Base-by-base conservation (phyloP, 2,888 invertebrate species). In the Hypomecis punctinalis region DNA sequence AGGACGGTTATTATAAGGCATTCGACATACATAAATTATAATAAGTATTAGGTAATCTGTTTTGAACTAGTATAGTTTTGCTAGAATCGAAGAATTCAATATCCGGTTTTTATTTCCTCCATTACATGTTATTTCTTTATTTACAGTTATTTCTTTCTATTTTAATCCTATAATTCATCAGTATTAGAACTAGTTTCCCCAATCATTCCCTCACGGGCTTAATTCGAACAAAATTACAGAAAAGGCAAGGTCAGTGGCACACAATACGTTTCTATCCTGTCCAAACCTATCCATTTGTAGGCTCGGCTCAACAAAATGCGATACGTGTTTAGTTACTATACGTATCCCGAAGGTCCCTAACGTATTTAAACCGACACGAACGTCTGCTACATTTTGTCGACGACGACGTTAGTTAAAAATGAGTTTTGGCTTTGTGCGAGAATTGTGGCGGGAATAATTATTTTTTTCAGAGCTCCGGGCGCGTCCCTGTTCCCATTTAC, bases 401-500 rank as follows among this genome's bases (percentile, higher is more conserved):
- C 72, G 74, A 70, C 69, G 68, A 79, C 77, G 76, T 79, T 78
- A 76, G 78, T 78, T 79, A 78, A 83, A 83, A 81, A 80, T 81
- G 79, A 76, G 76, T 82, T 83, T 80, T 76, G 78, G 78, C 82
- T 82, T 82, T 82, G 81, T 80, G 78, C 76, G 77, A 74, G 78
- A 74, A 78, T 76, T 81, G 82, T 78, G 80, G 76, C 76, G 75
- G 74, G 79, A 80, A 83, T 83, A 83, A 84, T 85, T 83, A 81
- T 84, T 85, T 85, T 85, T 85, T 83, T 76, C 76, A 70, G 73
- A 71, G 77, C 78, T 72, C 70, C 79, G 74, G 76, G 76, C 76
- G 76, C 73, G 76, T 76, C 76, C 77, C 76, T 80, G 79, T 81
- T 78, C 78, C 78, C 82, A 83, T 86, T 86, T 85, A 83, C 84